Evolutionary conservation across 2,113 vertebrate species (phyloP).

Genomic region (Vombatus ursinus): DNA sequence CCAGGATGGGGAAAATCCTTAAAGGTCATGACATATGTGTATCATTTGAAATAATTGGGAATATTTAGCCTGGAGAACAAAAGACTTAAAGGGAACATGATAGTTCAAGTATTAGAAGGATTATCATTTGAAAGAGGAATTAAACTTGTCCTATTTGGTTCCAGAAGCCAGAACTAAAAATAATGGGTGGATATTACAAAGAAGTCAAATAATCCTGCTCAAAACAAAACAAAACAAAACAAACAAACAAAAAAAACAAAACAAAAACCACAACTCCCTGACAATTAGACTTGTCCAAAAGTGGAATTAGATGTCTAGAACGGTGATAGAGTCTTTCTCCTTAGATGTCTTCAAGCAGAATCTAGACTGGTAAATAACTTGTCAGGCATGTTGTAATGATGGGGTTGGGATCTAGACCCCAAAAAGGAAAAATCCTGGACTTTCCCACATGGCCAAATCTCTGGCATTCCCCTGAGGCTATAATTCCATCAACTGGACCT

Average conservation of each 20-base stretch:
- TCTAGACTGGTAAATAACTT: neutral
- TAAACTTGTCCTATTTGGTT: neutral
- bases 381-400: neutral
- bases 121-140: neutral
- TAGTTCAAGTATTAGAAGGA: neutral
- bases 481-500: no score
- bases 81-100: neutral
- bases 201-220: neutral
- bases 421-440: no score
- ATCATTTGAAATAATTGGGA: neutral
- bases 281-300: neutral
- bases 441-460: no score
- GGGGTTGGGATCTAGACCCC: no score
- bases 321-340: neutral
- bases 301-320: neutral
- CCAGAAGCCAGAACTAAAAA: neutral
- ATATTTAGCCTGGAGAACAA: neutral
- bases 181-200: neutral
- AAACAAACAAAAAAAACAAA: neutral
- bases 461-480: no score
- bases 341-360: neutral
- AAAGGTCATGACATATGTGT: no score
- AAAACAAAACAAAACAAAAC: neutral
- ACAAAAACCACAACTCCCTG: neutral
- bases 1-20: neutral